Evolutionary conservation across 1,140 invertebrate species (phyloP).

Genomic region (Drosophila lacertosa): DNA sequence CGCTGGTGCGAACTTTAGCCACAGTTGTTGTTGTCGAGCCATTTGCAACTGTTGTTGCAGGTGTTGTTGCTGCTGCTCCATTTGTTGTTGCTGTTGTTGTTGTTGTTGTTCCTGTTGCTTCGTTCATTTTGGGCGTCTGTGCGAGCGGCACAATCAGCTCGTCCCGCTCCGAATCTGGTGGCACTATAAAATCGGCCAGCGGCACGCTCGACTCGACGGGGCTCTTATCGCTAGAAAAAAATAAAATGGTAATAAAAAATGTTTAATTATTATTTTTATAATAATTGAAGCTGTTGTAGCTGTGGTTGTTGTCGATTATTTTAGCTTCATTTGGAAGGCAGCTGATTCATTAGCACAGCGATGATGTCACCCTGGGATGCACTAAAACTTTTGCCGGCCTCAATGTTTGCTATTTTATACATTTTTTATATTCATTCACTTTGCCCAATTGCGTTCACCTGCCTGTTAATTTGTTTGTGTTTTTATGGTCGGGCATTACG

Average conservation of each 20-base stretch:
- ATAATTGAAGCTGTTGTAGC: conserved; percentile 14
- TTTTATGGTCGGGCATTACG: conserved; percentile 57
- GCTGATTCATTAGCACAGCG: conserved; percentile 66
- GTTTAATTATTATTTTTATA: background rate
- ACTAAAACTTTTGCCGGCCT: conserved; percentile 6
- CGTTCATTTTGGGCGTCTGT: conserved; percentile 46
- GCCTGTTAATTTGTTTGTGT: conserved; percentile 49
- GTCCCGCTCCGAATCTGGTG: conserved; percentile 50
- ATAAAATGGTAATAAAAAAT: background rate
- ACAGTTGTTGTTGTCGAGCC: conserved; percentile 25
- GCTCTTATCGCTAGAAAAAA: conserved; percentile 49
- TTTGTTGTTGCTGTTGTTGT: conserved; percentile 31
- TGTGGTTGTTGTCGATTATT: conserved; percentile 24
- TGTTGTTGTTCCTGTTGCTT: conserved; percentile 34
- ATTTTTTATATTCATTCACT: conserved; percentile 15
- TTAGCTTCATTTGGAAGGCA: conserved; percentile 21
- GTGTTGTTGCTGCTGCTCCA: background rate
- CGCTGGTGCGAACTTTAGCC: conserved; percentile 26
- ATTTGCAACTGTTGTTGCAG: conserved; percentile 24
- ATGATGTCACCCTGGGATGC: conserved; percentile 54
- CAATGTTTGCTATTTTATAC: too few species aligned
- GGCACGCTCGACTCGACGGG: conserved; percentile 41
- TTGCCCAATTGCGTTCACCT: conserved; percentile 15
- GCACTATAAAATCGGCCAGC: conserved; percentile 57
- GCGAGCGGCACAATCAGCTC: conserved; percentile 64